phyloP scores from a whole-genome alignment of 1,140 invertebrate species.

The Rhopalosiphum padi region DNA sequence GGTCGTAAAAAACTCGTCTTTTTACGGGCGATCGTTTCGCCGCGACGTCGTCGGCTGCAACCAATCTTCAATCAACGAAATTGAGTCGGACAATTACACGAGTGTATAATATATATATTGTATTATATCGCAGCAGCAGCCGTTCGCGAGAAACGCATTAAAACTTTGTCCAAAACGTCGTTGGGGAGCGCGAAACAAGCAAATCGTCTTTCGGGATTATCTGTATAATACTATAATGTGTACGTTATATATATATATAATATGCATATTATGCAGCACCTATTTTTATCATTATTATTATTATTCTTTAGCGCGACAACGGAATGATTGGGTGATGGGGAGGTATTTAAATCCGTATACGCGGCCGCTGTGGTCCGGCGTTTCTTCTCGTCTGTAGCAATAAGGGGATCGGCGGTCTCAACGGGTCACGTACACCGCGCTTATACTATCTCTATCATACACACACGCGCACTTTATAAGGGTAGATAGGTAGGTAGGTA shows the following conservation, averaged over 20 bases:
- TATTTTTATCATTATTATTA: not conserved
- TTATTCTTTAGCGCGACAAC: not conserved
- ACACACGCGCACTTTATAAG: not conserved
- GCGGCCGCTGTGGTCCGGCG: too few relatives aligned
- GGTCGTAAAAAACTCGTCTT: slow-evolving; percentile 51
- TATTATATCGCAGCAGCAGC: not conserved
- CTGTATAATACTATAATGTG: not conserved
- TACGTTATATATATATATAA: not conserved
- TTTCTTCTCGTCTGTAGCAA: not conserved
- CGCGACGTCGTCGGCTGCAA: not conserved
- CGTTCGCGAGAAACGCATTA: slow-evolving; percentile 33
- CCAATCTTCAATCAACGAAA: slow-evolving; percentile 50
- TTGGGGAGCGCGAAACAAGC: not conserved
- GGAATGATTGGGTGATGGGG: not conserved
- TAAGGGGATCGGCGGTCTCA: not conserved
- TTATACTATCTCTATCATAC: too few relatives aligned
- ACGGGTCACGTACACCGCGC: not conserved
- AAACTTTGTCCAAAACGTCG: slow-evolving; percentile 14
- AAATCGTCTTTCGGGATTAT: not conserved
- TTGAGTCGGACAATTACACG: slow-evolving; percentile 43
- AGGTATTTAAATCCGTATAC: not conserved
- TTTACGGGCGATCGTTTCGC: not conserved
- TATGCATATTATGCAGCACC: not conserved
- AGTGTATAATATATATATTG: not conserved
- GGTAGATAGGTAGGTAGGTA: not conserved